A percentile compares a stretch with the other conserved stretches of the same genome.
These are phyloP conservation scores for Elymnias hypermnestra DNA, from an alignment of 1,140 invertebrate species.

Conservation along the genomic window DNA sequence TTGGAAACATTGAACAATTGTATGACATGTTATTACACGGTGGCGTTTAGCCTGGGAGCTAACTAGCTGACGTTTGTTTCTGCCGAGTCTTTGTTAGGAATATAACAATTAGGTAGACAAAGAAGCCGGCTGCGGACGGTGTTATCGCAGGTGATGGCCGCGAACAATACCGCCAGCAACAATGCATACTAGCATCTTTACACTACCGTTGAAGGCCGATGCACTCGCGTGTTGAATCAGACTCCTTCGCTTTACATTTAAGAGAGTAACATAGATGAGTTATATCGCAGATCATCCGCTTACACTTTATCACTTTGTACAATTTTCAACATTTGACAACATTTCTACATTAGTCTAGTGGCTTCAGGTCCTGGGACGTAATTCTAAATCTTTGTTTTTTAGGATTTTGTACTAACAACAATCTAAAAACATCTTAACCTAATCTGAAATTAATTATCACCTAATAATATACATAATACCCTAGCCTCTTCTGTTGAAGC, in stretches of 20 bases:
- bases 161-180: constrained; percentile 48
- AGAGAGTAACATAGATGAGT: constrained; percentile 26
- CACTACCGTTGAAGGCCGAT: constrained; percentile 56
- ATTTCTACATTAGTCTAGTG: no score
- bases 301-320: no score
- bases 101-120: constrained; percentile 71
- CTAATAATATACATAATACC: no score
- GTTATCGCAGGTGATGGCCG: constrained; percentile 52
- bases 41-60: constrained; percentile 60
- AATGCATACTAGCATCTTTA: constrained; percentile 70
- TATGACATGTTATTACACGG: constrained; percentile 65
- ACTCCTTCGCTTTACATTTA: constrained; percentile 44
- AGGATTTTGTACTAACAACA: no score
- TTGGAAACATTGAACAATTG: constrained; percentile 60
- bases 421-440: no score
- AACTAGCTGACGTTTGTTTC: constrained; percentile 59
- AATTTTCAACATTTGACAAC: no score
- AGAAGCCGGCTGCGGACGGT: constrained; percentile 44
- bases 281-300: constrained; percentile 2
- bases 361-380: no score
- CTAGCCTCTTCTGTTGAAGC: no score
- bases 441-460: no score
- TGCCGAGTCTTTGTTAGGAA: constrained; percentile 49
- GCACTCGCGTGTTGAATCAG: constrained; percentile 58
- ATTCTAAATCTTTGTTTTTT: no score